phyloP scores from a whole-genome alignment of 1,140 invertebrate species.

The Zaprionus tsacasi region DNA sequence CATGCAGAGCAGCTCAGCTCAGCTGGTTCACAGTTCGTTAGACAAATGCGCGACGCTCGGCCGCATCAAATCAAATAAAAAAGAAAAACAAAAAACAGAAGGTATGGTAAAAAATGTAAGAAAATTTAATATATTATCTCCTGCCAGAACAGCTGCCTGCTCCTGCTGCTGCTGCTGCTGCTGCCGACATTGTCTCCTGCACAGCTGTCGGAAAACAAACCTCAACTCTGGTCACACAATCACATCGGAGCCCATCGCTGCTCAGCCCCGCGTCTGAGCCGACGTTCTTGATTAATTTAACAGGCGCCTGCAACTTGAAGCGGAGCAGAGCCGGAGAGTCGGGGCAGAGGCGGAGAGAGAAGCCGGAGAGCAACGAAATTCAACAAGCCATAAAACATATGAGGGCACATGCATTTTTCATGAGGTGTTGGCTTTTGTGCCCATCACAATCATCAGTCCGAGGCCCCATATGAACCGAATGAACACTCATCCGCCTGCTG shows the following conservation, averaged over 20 bases:
- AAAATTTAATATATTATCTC: conserved; percentile 76
- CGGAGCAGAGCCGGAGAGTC: conserved; percentile 38
- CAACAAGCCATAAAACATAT: conserved; percentile 84
- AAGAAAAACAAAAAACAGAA: conserved; percentile 35
- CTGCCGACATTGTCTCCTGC: conserved; percentile 49
- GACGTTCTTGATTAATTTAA: conserved; percentile 80
- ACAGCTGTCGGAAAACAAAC: conserved; percentile 80
- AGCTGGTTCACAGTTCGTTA: conserved; percentile 77
- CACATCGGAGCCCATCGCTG: conserved; percentile 51
- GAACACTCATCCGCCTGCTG: conserved; percentile 23
- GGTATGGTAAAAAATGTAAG: conserved; percentile 37
- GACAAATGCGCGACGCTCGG: conserved; percentile 61
- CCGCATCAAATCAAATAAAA: conserved; percentile 65
- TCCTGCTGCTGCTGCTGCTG: not conserved
- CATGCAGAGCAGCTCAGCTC: conserved; percentile 27
- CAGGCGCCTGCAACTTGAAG: conserved; percentile 78
- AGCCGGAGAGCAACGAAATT: conserved; percentile 52
- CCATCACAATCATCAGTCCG: conserved; percentile 71
- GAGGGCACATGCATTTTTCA: conserved; percentile 83
- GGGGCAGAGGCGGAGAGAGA: conserved; percentile 7
- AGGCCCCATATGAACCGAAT: conserved; percentile 22
- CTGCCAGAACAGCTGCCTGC: conserved; percentile 2
- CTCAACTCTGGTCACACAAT: conserved; percentile 65
- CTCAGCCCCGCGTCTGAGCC: not conserved
- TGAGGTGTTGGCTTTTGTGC: conserved; percentile 83